Evolutionary conservation across 2,113 vertebrate species (phyloP).

Genomic region (Nycticorax nycticorax): DNA sequence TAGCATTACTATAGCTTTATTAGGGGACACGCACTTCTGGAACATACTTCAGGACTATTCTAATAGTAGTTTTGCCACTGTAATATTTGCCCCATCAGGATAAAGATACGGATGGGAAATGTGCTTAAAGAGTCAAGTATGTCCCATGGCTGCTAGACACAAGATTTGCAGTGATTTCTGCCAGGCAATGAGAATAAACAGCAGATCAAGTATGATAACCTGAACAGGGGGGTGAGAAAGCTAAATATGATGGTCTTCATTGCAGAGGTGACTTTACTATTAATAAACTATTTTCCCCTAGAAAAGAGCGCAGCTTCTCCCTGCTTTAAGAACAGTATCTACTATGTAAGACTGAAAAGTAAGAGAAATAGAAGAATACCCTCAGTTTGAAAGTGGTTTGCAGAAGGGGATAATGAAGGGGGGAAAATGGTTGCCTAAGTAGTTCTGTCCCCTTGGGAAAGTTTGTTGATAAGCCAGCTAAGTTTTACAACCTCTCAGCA

Average conservation of each 20-base stretch:
- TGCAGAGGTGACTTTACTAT: neutral
- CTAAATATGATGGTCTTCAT: neutral
- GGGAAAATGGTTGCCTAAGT: neutral
- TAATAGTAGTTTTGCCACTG: neutral
- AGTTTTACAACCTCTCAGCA: neutral
- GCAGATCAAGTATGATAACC: neutral
- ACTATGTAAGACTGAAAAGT: neutral
- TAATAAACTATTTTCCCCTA: neutral
- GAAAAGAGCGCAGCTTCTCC: neutral
- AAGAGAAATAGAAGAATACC: slow-evolving; percentile 4
- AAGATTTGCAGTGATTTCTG: neutral
- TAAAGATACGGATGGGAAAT: neutral
- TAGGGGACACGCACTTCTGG: neutral
- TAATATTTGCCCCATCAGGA: neutral
- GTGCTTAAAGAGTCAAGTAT: neutral
- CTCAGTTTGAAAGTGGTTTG: neutral
- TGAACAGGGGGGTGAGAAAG: neutral
- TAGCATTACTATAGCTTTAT: neutral
- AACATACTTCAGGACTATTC: neutral
- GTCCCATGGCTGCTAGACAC: neutral
- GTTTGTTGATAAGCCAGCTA: neutral
- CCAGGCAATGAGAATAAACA: neutral
- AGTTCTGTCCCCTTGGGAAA: neutral
- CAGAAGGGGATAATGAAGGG: neutral
- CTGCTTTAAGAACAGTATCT: neutral